Percentiles rank a stretch among this genome's conserved stretches.
These are phyloP conservation scores for Crambe crambe DNA, from an alignment of 37 sponge, comb jelly and placozoan species.

Conservation along the genomic window DNA sequence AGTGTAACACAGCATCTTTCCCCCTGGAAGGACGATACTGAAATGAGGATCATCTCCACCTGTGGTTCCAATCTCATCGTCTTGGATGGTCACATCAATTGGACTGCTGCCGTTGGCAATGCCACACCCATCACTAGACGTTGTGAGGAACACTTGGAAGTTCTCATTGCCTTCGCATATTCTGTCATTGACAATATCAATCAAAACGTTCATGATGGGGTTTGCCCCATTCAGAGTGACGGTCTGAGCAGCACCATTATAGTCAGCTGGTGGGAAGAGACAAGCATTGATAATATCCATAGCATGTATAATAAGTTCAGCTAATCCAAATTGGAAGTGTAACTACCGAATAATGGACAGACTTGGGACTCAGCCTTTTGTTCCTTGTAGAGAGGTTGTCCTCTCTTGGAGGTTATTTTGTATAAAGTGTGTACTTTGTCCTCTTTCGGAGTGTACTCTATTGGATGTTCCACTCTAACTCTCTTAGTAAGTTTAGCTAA, in stretches of 20 bases:
- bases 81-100: slow-evolving; percentile 5
- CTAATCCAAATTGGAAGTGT: too few species aligned
- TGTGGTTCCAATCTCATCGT: slow-evolving; percentile 8
- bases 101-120: neutral
- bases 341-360: too few species aligned
- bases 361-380: too few species aligned
- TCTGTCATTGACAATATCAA: slow-evolving; percentile 12
- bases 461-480: too few species aligned
- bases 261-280: too few species aligned
- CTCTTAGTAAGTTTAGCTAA: too few species aligned
- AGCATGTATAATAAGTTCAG: too few species aligned
- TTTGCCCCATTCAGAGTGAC: neutral
- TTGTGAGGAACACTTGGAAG: neutral
- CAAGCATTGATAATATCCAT: too few species aligned
- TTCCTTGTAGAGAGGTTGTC: too few species aligned
- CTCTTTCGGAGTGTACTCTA: too few species aligned
- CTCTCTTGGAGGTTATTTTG: too few species aligned
- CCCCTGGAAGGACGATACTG: slow-evolving; percentile 17
- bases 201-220: neutral
- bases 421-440: too few species aligned
- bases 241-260: neutral
- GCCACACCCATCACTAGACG: neutral
- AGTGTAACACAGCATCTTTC: slow-evolving; percentile 36
- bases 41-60: slow-evolving; percentile 44
- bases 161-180: slow-evolving; percentile 15